phyloP scores from a whole-genome alignment of 2,797 vertebrate species.

The Protonibea diacanthus region DNA sequence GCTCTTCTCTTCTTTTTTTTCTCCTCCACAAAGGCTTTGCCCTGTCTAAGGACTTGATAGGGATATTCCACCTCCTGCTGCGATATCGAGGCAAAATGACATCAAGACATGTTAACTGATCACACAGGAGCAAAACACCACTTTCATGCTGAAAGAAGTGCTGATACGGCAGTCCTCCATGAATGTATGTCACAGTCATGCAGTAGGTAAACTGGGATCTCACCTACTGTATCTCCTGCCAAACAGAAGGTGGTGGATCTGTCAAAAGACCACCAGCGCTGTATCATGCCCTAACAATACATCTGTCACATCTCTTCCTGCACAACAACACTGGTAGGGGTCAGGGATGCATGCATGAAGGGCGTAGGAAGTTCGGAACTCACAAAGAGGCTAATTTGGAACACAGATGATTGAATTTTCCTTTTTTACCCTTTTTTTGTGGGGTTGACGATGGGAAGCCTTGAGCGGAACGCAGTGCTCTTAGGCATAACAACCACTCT shows the following conservation, averaged over 20 bases:
- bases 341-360: background rate
- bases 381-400: constrained; percentile 16
- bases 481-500: constrained; percentile 14
- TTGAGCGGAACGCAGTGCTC: constrained; percentile 10
- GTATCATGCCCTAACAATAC: constrained; percentile 11
- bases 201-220: constrained; percentile 25
- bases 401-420: constrained; percentile 15
- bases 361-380: background rate
- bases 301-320: constrained; percentile 19
- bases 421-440: background rate
- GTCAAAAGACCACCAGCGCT: background rate
- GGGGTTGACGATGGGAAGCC: background rate
- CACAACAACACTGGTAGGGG: background rate
- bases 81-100: background rate
- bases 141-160: background rate
- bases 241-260: constrained; percentile 21
- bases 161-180: background rate
- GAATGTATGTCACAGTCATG: constrained; percentile 7
- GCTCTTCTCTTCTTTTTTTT: background rate
- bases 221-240: constrained; percentile 4
- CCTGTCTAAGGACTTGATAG: background rate
- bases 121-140: background rate
- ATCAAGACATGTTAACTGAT: background rate
- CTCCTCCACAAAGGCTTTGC: background rate
- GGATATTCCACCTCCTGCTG: background rate